A percentile compares a stretch with the other conserved stretches of the same genome.
Evolutionary conservation across 1,140 invertebrate species (phyloP).

Genomic region (Lepidurus arcticus): DNA sequence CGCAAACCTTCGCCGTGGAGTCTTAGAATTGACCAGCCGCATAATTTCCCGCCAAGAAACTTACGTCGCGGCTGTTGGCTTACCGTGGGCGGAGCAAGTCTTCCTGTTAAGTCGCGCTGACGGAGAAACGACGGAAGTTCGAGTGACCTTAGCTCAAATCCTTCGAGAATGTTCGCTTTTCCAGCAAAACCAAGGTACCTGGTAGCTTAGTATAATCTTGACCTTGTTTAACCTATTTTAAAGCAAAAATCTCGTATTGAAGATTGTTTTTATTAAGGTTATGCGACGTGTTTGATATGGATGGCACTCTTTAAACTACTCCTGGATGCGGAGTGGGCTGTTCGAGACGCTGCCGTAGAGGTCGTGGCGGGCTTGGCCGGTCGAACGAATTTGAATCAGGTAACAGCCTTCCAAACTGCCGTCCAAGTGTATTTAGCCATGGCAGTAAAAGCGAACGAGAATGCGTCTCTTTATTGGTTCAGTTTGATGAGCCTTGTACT

Average conservation of each 20-base stretch:
- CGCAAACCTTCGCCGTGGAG: neutral
- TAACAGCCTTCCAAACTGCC: neutral
- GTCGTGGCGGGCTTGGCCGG: neutral
- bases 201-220: neutral
- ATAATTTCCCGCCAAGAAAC: neutral
- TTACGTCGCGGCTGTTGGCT: neutral
- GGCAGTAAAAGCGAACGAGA: neutral
- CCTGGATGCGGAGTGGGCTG: neutral
- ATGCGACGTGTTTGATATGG: neutral
- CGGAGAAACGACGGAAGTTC: neutral
- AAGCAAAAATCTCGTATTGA: too few relatives aligned
- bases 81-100: neutral
- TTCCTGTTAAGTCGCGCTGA: neutral
- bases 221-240: too few relatives aligned
- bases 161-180: neutral
- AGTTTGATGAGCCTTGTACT: neutral
- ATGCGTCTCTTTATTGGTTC: neutral
- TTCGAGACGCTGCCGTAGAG: neutral
- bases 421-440: neutral
- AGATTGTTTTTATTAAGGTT: neutral
- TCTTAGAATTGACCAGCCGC: neutral
- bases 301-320: neutral
- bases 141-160: neutral
- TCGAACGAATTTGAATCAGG: neutral
- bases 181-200: neutral